A percentile compares a stretch with the other conserved stretches of the same genome.
Evolutionary conservation across 2,797 vertebrate species (phyloP).

Genomic region (Cottoperca gobio): DNA sequence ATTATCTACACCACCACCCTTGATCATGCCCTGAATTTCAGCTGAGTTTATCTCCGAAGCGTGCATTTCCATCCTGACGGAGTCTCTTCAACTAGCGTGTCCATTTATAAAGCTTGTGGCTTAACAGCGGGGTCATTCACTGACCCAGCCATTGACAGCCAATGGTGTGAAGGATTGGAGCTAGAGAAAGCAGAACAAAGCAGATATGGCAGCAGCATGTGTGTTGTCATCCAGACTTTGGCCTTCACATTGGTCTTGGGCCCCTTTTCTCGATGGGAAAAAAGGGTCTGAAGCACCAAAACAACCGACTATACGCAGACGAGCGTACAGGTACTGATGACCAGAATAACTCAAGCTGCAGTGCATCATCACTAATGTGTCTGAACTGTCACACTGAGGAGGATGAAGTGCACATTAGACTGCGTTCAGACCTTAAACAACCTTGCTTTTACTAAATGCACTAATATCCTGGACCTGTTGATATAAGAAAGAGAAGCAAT

Average conservation of each 20-base stretch:
- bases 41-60: slow-evolving; percentile 78
- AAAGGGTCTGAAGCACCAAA: slow-evolving; percentile 6
- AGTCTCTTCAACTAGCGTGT: slow-evolving; percentile 66
- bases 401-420: neutral
- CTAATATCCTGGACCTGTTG: neutral
- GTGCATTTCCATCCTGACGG: slow-evolving; percentile 73
- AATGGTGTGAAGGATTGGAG: slow-evolving; percentile 70
- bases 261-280: slow-evolving; percentile 32
- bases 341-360: neutral
- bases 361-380: neutral
- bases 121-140: slow-evolving; percentile 69
- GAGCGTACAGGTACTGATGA: slow-evolving; percentile 5
- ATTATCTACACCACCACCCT: slow-evolving; percentile 75
- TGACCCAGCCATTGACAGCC: slow-evolving; percentile 72
- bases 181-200: slow-evolving; percentile 71
- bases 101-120: slow-evolving; percentile 78
- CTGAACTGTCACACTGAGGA: neutral
- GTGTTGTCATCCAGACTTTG: slow-evolving; percentile 47
- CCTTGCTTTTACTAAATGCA: neutral
- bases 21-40: slow-evolving; percentile 75
- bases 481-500: neutral
- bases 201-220: slow-evolving; percentile 58
- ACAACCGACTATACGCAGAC: neutral
- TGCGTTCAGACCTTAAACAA: slow-evolving; percentile 4
- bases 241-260: slow-evolving; percentile 52